Evolutionary conservation across 2,888 invertebrate genomes (phyloP), one percentile per base, ranked within the genome.

Genomic region (Aleiodes leptofemur): DNA sequence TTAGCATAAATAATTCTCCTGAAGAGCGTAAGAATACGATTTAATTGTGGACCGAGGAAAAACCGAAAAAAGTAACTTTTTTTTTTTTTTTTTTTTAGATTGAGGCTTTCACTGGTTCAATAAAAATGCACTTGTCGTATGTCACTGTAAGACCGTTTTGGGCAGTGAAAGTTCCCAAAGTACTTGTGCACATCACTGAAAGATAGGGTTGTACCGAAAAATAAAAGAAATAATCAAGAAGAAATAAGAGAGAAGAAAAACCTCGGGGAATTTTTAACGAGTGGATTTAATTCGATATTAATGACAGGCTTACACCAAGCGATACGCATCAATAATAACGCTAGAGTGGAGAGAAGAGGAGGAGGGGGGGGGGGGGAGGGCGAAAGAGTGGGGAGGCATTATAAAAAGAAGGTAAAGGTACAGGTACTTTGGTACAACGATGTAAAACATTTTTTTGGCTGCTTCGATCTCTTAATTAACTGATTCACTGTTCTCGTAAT

Each of bases 131-230:
- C 56, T 64, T 48, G 71, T 56, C 70, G 73, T 73, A 61, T 56
- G 73, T 76, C 76, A 78, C 78, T 70, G 13, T 75, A 72, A 70
- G 70, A 79, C 79, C 78, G 78, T 76, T 78, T 74, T 78, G 76
- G 79, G 79, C 57, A 77, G 79, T 79, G 79, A 79, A 79, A 79
- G 79, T 79, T 71, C 55, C 70, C 1, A 53, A 38, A 68, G 55
- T 48, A 61, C 53, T 61, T 73, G 13, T 59, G 38, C 56, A 72
- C 23, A 50, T 57, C 14, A 16, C 43, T 64, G 11, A 6, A 6
- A 43, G 4, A 16, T 48, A 14, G 48, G 64, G 64, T 64, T 43
- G 34, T 9, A 13, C 1, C 1, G 14, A 34, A 38, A 64, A 64
- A 50, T 68, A 61, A 11, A 29, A 50, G 66, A 61, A 11, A 29